Percentiles rank a stretch among this genome's conserved stretches.
phyloP scores from a whole-genome alignment of 2,113 vertebrate species.

The Lathamus discolor region DNA sequence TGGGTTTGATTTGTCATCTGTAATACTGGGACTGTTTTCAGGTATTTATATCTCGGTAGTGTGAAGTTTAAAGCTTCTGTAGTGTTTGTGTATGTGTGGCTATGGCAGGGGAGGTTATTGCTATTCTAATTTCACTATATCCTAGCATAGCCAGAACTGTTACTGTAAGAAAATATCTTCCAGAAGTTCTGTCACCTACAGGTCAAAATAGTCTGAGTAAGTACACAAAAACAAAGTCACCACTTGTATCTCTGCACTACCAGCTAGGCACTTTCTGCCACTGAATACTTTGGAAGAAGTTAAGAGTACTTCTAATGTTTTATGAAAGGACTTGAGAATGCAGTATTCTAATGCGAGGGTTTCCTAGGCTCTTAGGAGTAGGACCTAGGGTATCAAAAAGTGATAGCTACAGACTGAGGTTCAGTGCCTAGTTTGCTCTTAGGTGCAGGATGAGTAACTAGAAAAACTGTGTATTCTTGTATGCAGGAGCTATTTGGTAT shows the following conservation, averaged over 20 bases:
- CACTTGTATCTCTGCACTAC: not conserved
- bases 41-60: not conserved
- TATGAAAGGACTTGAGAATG: not conserved
- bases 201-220: not conserved
- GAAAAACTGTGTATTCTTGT: not conserved
- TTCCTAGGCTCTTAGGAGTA: not conserved
- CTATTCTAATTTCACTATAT: not conserved
- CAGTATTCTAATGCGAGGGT: not conserved
- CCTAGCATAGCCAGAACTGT: not conserved
- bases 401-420: not conserved
- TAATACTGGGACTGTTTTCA: not conserved
- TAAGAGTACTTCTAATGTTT: not conserved
- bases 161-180: not conserved
- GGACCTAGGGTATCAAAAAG: not conserved
- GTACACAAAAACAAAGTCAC: not conserved
- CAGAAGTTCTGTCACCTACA: not conserved
- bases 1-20: conserved; percentile 3
- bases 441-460: not conserved
- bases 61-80: not conserved
- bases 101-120: not conserved
- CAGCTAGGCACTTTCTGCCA: not conserved
- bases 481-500: not conserved
- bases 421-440: not conserved
- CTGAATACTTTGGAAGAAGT: not conserved
- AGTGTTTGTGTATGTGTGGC: not conserved